Base-by-base conservation (phyloP, 2,113 vertebrate species). In the Hippocampus comes region DNA sequence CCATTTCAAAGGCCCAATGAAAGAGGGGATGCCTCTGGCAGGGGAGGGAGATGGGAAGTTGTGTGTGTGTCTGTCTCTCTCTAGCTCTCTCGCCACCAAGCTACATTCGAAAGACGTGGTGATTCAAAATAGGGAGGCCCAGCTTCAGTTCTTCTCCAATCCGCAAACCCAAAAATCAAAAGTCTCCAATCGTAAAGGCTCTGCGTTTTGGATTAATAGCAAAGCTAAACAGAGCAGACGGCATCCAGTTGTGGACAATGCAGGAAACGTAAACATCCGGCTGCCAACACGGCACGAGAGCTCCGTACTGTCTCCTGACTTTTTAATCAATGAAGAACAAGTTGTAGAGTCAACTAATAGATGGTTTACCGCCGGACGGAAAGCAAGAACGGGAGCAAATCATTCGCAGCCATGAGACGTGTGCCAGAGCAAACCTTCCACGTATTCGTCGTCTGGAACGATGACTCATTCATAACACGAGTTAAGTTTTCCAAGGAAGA, bases 1-100 rank as follows among this genome's bases (percentile, higher is more conserved):
- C 90, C 86, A 90, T 90, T 88, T 81, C 76, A 82, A 73, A 77
- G 79, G 77, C 70, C 88, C 90, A 90, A 90, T 90, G 75, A 84
- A 79, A 76, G 9, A 70, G 72, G 64, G 85, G 76, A 83, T 67
- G 77, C 51, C 78, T 82, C 70, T 72, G 21, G 42, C 48, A 74
- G 72, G 61, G 79, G 76, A 83, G 87, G 79, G 79, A 78, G 67
- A 76, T 63, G 73, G 73, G 84, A 83, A 80, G 70, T 78, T 71
- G 34, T 75, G 41, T 75, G 74, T 49, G 5, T 38, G 34, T 38
- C 5, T 38, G 55, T 67, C 66, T 72, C 60, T 72, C 68, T 75
- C 67, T 71, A 30, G 30, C 56, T 51, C 60, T 25, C 48, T 73
- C 55, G 68, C 48, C 70, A 49, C 78, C 51, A 76, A 69, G 70